Percentiles rank a stretch among this genome's conserved stretches.
Conservation (phyloP, 2,888 invertebrate species). For the Eupithecia exiguata region DNA sequence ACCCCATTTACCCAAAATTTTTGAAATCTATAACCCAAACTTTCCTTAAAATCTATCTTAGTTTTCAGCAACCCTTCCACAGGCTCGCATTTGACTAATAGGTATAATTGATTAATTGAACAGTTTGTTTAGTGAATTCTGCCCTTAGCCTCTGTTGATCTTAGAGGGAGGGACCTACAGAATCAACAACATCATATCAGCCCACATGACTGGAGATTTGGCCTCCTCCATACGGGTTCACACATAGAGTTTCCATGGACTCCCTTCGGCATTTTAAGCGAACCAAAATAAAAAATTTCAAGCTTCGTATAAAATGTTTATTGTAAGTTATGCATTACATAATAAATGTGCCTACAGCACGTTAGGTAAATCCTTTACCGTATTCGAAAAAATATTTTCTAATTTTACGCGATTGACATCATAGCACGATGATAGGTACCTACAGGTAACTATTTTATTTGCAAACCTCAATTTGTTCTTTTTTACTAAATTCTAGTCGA, state of each 20-base stretch:
- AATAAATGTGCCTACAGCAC: background rate
- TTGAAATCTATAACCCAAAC: no score
- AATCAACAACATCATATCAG: no score
- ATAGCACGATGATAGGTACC: background rate
- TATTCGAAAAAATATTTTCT: background rate
- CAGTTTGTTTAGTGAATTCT: background rate
- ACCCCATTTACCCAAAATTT: no score
- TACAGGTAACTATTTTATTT: constrained; percentile 1
- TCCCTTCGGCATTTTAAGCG: no score
- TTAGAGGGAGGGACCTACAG: no score
- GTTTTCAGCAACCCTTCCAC: no score
- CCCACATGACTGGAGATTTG: no score
- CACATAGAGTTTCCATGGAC: no score
- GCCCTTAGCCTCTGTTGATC: background rate
- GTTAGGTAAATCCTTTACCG: background rate
- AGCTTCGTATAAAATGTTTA: constrained; percentile 1
- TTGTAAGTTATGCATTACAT: constrained; percentile 5
- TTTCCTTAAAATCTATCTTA: no score
- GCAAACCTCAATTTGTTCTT: background rate
- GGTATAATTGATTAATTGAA: background rate
- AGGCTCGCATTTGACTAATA: no score
- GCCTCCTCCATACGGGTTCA: no score
- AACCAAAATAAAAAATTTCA: background rate
- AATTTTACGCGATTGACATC: background rate
- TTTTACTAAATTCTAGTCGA: background rate